These are phyloP conservation scores for Talpa occidentalis DNA, from an alignment of 2,113 vertebrate genomes.

Conservation along the genomic window DNA sequence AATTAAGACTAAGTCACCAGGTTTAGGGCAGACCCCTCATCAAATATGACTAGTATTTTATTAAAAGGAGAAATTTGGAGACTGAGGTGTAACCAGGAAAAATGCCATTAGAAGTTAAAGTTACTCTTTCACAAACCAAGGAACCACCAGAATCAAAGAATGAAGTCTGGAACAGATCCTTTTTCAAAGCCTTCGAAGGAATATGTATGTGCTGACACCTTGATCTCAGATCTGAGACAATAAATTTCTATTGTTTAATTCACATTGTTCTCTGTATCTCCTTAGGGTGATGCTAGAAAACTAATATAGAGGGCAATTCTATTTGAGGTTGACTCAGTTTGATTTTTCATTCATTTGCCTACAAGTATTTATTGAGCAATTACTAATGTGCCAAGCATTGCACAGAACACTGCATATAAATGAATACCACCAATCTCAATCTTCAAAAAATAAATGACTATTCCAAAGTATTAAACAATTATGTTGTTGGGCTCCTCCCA, in stretches of 20 bases:
- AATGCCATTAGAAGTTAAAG: background rate
- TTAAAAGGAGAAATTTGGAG: background rate
- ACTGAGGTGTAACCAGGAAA: background rate
- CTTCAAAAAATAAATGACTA: background rate
- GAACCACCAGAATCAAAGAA: background rate
- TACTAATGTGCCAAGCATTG: background rate
- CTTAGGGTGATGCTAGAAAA: background rate
- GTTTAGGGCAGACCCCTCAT: background rate
- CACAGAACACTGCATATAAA: background rate
- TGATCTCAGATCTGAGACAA: background rate
- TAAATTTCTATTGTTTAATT: background rate
- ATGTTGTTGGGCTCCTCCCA: background rate
- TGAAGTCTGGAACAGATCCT: background rate
- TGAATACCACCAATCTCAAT: background rate
- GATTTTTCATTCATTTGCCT: background rate
- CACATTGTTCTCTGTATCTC: background rate
- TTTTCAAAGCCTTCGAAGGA: background rate
- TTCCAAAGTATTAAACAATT: slow-evolving; percentile 39
- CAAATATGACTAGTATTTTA: background rate
- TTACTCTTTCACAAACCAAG: background rate
- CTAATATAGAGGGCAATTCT: background rate
- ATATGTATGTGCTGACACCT: background rate
- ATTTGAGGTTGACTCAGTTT: background rate
- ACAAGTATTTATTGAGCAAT: background rate
- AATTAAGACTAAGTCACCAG: background rate